These are phyloP conservation scores for Balanococcus diminutus DNA, from an alignment of 2,888 invertebrate species.

Conservation along the genomic window DNA sequence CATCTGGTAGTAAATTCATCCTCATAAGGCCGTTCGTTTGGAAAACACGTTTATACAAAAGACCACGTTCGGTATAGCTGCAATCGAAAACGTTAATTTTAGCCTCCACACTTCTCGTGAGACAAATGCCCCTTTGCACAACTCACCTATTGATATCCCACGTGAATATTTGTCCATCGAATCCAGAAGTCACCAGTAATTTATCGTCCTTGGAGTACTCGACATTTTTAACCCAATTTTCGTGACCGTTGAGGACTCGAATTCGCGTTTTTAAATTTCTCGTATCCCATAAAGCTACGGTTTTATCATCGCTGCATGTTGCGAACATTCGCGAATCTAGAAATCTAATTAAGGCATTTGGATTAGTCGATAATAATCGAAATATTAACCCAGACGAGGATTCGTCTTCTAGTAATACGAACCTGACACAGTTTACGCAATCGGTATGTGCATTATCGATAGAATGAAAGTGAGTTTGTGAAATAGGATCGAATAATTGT, in stretches of 20 bases:
- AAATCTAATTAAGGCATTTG: slow-evolving; percentile 68
- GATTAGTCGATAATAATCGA: too few species aligned
- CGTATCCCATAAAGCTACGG: slow-evolving; percentile 92
- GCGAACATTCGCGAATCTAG: slow-evolving; percentile 86
- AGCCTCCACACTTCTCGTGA: not conserved
- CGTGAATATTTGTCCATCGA: slow-evolving; percentile 90
- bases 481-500: slow-evolving; percentile 84
- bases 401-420: slow-evolving; percentile 56
- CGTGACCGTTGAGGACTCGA: slow-evolving; percentile 81
- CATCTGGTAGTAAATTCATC: slow-evolving; percentile 84
- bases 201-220: slow-evolving; percentile 87
- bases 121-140: not conserved
- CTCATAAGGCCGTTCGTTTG: slow-evolving; percentile 86
- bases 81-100: not conserved
- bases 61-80: slow-evolving; percentile 73
- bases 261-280: slow-evolving; percentile 79
- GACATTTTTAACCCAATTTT: slow-evolving; percentile 96
- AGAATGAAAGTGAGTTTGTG: slow-evolving; percentile 74
- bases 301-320: slow-evolving; percentile 92
- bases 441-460: slow-evolving; percentile 77
- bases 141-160: slow-evolving; percentile 88
- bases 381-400: not conserved
- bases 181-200: slow-evolving; percentile 85
- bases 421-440: slow-evolving; percentile 94
- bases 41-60: slow-evolving; percentile 81